Evolutionary conservation across 2,888 invertebrate genomes (phyloP).

Genomic region (Cerastis leucographa): DNA sequence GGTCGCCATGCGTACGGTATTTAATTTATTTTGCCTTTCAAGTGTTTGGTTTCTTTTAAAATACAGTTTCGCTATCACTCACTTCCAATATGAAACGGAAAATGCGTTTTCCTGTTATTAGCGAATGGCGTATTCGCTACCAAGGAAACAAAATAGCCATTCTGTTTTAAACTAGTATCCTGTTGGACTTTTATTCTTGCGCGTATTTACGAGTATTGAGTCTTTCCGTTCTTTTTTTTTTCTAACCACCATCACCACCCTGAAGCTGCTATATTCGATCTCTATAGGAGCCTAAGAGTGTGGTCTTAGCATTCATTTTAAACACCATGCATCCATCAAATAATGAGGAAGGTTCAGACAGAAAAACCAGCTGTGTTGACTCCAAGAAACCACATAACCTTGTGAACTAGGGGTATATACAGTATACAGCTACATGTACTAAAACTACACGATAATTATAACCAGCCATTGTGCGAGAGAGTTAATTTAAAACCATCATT

Average conservation of each 20-base stretch:
- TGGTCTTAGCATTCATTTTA: background rate
- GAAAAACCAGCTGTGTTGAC: background rate
- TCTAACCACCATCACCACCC: too few relatives aligned
- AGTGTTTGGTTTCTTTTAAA: background rate
- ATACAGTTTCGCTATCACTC: background rate
- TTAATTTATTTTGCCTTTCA: background rate
- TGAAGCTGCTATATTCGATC: background rate
- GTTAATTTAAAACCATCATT: constrained; percentile 42
- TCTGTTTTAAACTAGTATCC: constrained; percentile 3
- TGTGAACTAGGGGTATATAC: background rate
- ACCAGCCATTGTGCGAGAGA: constrained; percentile 32
- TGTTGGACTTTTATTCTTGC: background rate
- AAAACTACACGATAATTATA: constrained; percentile 38
- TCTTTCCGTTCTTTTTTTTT: too few relatives aligned
- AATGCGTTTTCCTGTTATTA: constrained; percentile 13
- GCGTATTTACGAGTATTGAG: too few relatives aligned
- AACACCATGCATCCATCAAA: background rate
- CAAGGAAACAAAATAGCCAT: background rate
- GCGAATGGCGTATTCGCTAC: background rate
- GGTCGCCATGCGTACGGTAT: background rate
- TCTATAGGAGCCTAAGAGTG: background rate
- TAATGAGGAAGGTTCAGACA: background rate
- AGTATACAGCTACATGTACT: background rate
- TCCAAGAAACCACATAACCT: background rate
- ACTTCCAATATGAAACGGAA: constrained; percentile 12